Evolutionary conservation across 2,113 vertebrate genomes (phyloP), one percentile per base, ranked within the genome.

Genomic region (Solenodon paradoxus): DNA sequence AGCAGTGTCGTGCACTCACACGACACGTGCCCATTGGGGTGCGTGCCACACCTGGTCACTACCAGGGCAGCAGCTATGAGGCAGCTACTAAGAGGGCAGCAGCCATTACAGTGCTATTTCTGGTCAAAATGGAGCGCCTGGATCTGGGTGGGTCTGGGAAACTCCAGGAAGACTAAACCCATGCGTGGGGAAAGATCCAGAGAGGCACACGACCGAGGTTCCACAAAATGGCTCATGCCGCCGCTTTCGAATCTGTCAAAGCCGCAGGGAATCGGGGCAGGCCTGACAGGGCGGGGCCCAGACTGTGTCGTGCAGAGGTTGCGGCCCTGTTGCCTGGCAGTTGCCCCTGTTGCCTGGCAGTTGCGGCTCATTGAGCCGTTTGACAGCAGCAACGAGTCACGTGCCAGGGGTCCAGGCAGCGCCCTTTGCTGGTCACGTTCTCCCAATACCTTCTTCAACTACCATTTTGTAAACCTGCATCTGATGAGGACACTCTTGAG

Each of bases 301-400:
- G 32, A 77, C 2, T 6, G 3, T 30, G 16, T n/a, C n/a, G n/a
- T n/a, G n/a, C n/a, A n/a, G n/a, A n/a, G n/a, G n/a, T n/a, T n/a
- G n/a, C n/a, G n/a, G n/a, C n/a, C n/a, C n/a, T n/a, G n/a, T n/a
- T n/a, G n/a, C n/a, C n/a, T n/a, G n/a, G n/a, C n/a, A n/a, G n/a
- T n/a, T n/a, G n/a, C n/a, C n/a, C n/a, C n/a, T n/a, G n/a, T n/a
- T n/a, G n/a, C n/a, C n/a, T n/a, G n/a, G n/a, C n/a, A 9, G 22
- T 28, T 28, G 30, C 59, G 4, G 24, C 59, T 28, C 59, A 61
- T 22, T 28, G 59, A 28, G 9, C 59, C 59, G 24, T 5, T 30
- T 1, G 2, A 57, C 35, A 74, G 90, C 38, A 35, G 35, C 22
- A 47, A 12, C 53, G 47, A 1, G 0, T 0, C 3, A 0, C 0